Evolutionary conservation across 1,140 invertebrate species (phyloP).

Genomic region (Manduca sexta): DNA sequence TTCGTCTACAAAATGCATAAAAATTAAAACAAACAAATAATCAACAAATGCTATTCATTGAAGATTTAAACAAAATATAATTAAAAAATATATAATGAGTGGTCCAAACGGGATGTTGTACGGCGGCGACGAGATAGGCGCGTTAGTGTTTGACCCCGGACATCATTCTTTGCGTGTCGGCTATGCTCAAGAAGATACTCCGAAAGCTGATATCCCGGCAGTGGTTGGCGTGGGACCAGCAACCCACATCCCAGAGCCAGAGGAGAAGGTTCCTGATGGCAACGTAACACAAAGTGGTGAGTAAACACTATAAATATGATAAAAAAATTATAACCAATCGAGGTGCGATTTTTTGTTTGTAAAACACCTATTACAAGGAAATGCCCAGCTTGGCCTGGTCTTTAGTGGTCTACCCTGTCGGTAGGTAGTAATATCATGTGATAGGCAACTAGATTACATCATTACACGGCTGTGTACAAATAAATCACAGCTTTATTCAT

Average conservation of each 20-base stretch:
- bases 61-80: not conserved
- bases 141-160: slow-evolving; percentile 95
- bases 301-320: slow-evolving; percentile 20
- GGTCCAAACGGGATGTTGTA: slow-evolving; percentile 81
- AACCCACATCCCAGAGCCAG: slow-evolving; percentile 73
- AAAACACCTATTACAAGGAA: no score
- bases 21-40: no score
- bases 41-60: no score
- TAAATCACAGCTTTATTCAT: no score
- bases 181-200: slow-evolving; percentile 94
- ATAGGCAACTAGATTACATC: no score
- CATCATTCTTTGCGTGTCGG: slow-evolving; percentile 81
- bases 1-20: no score
- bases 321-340: no score
- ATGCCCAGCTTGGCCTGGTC: no score
- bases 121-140: slow-evolving; percentile 97
- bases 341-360: no score
- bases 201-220: slow-evolving; percentile 93
- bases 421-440: no score
- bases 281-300: slow-evolving; percentile 72
- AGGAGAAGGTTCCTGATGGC: slow-evolving; percentile 77
- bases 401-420: no score
- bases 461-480: no score
- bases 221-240: slow-evolving; percentile 84
- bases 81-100: slow-evolving; percentile 37